These are phyloP conservation scores for Bubo bubo DNA, from an alignment of 2,113 vertebrate genomes.

Conservation along the genomic window DNA sequence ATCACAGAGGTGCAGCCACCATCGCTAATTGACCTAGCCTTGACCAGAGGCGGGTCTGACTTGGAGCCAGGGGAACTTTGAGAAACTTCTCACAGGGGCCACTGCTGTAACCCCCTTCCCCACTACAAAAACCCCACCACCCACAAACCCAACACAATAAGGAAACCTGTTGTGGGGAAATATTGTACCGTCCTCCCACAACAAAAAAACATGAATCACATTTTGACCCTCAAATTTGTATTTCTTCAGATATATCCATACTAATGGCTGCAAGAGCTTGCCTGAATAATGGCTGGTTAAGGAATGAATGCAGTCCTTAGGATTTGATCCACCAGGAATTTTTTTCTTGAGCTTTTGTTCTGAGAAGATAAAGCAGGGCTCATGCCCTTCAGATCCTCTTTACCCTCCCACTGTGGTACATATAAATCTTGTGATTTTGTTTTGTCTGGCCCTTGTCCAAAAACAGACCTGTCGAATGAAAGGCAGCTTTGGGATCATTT, in stretches of 20 bases:
- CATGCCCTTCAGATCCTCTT: constrained; percentile 65
- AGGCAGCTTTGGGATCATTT: constrained; percentile 77
- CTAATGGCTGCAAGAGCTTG: neutral
- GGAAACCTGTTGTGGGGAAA: neutral
- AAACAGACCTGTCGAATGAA: constrained; percentile 73
- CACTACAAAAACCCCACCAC: too few species aligned
- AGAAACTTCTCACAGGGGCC: too few species aligned
- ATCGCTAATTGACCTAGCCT: too few species aligned
- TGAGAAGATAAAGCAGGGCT: constrained; percentile 23
- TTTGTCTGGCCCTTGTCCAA: constrained; percentile 80
- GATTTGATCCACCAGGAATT: neutral
- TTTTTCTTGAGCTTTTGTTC: neutral
- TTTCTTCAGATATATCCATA: neutral
- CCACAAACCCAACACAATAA: neutral
- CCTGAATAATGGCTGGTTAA: neutral
- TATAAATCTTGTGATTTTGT: constrained; percentile 80
- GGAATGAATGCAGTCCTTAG: neutral
- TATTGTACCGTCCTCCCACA: neutral
- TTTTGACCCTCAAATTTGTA: neutral
- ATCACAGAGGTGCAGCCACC: too few species aligned
- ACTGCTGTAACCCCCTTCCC: too few species aligned
- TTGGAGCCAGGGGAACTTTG: too few species aligned
- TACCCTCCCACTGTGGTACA: constrained; percentile 54
- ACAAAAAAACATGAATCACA: neutral
- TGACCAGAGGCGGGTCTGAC: too few species aligned